Percentiles rank a stretch among this genome's conserved stretches.
Conservation (phyloP, 2,113 vertebrate genomes). For the Albula goreensis region DNA sequence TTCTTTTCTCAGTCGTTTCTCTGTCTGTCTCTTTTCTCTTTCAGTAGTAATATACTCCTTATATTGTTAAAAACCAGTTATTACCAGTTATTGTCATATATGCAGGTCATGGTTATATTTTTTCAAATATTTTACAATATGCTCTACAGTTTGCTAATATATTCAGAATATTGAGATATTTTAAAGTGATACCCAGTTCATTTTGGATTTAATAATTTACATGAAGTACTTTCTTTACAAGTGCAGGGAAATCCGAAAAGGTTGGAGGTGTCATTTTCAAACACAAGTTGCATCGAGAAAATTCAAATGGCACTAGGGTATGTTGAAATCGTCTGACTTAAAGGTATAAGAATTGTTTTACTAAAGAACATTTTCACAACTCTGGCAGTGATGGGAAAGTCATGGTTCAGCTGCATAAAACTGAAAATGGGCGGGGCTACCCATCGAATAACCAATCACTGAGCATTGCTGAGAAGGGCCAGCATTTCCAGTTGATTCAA, state of each 20-base stretch:
- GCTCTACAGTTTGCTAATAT: background rate
- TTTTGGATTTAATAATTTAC: background rate
- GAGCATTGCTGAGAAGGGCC: too few relatives aligned
- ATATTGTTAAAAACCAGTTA: background rate
- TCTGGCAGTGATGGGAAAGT: too few relatives aligned
- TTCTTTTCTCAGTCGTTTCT: background rate
- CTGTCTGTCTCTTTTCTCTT: background rate
- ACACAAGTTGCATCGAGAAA: background rate
- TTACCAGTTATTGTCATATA: background rate
- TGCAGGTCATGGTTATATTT: background rate
- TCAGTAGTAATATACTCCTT: background rate
- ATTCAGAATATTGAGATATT: background rate
- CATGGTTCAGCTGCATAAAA: too few relatives aligned
- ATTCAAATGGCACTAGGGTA: background rate
- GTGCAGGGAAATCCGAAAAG: background rate
- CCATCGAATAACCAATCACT: too few relatives aligned
- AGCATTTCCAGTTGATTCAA: too few relatives aligned
- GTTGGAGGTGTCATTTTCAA: background rate
- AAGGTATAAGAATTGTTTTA: background rate
- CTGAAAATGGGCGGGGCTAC: too few relatives aligned
- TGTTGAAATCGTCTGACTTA: background rate
- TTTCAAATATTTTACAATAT: background rate
- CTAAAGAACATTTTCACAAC: too few relatives aligned
- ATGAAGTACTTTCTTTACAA: slow-evolving; percentile 3
- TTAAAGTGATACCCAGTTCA: background rate